phyloP scores from a whole-genome alignment of 2,797 vertebrate species.

The Falco naumanni region DNA sequence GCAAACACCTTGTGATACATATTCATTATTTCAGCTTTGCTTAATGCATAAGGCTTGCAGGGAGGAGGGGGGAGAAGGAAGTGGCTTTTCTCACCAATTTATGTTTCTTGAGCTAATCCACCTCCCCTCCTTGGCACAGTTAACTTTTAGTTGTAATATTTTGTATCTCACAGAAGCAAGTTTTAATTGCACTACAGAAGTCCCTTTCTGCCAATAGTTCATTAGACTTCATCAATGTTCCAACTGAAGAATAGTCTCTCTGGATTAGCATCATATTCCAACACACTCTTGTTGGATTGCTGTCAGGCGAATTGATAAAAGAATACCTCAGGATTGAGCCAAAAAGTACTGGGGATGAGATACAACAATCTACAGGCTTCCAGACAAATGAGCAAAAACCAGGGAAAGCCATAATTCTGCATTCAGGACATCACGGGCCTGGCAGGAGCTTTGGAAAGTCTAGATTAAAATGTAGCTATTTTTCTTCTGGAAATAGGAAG shows the following conservation, averaged over 20 bases:
- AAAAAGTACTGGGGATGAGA: background rate
- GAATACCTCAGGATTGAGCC: slow-evolving; percentile 2
- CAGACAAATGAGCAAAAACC: slow-evolving; percentile 59
- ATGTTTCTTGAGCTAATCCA: slow-evolving; percentile 48
- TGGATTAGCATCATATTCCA: slow-evolving; percentile 55
- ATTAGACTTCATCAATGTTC: slow-evolving; percentile 37
- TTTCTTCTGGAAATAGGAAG: slow-evolving; percentile 54
- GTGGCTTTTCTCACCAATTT: slow-evolving; percentile 33
- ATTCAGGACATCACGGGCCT: slow-evolving; percentile 46
- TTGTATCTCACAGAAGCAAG: background rate
- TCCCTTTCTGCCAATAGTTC: slow-evolving; percentile 51
- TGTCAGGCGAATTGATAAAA: slow-evolving; percentile 50
- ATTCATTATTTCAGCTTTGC: slow-evolving; percentile 42
- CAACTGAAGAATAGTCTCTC: slow-evolving; percentile 19
- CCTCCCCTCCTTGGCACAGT: slow-evolving; percentile 24
- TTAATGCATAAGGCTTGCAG: slow-evolving; percentile 16
- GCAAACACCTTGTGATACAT: slow-evolving; percentile 59
- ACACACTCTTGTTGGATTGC: background rate
- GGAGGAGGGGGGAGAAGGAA: background rate
- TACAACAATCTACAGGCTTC: slow-evolving; percentile 28
- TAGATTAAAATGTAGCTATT: slow-evolving; percentile 50
- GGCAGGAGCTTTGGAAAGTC: slow-evolving; percentile 63
- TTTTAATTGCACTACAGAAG: slow-evolving; percentile 42
- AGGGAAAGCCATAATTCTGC: slow-evolving; percentile 41
- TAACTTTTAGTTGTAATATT: slow-evolving; percentile 18